These are phyloP conservation scores for Enoplosus armatus DNA, from an alignment of 2,797 vertebrate species.

Conservation along the genomic window DNA sequence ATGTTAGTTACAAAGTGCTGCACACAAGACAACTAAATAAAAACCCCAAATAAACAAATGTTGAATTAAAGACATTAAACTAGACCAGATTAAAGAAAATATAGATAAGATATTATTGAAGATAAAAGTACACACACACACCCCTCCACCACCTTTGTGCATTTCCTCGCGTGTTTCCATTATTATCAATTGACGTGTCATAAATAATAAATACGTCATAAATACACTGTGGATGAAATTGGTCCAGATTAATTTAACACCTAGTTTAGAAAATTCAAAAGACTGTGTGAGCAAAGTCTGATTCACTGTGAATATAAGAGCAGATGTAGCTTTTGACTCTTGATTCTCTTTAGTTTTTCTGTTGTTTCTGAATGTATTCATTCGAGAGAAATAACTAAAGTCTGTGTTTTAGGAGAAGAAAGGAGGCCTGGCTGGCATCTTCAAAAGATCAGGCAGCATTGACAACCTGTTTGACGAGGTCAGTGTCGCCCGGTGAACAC, in stretches of 20 bases:
- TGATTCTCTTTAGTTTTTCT: not conserved
- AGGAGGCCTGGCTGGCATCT: constrained; percentile 61
- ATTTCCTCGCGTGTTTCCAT: not conserved
- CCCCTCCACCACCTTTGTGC: no score
- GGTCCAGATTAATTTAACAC: not conserved
- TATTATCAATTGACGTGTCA: not conserved
- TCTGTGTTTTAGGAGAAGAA: constrained; percentile 70
- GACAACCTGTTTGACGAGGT: constrained; percentile 76
- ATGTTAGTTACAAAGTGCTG: not conserved
- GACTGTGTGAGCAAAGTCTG: not conserved
- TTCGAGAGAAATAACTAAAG: not conserved
- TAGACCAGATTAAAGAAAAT: not conserved
- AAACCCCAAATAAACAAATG: not conserved
- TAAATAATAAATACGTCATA: no score
- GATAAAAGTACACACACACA: not conserved
- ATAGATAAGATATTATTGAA: no score
- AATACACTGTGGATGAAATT: not conserved
- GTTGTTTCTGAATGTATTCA: not conserved
- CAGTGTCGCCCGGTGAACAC: not conserved
- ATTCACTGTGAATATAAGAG: not conserved
- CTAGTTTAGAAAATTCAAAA: not conserved
- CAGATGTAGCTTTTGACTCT: not conserved
- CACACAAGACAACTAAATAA: not conserved
- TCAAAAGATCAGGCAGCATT: constrained; percentile 70
- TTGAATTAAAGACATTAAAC: not conserved